phyloP scores from a whole-genome alignment of 1,140 invertebrate species.

The Aphaenogaster floridana region DNA sequence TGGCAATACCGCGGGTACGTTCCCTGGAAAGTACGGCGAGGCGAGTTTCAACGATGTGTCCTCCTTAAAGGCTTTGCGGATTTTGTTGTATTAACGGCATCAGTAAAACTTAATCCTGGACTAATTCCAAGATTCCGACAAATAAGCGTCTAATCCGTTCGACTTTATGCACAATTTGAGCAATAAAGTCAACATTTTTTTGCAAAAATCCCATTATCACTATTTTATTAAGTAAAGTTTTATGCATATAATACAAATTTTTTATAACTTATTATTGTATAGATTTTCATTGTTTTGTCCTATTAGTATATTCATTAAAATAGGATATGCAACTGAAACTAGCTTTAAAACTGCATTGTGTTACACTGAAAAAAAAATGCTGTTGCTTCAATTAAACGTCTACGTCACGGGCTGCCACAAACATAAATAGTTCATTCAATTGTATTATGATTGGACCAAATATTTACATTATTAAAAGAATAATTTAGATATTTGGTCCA shows the following conservation, averaged over 20 bases:
- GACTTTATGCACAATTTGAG: constrained; percentile 9
- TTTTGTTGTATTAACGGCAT: constrained; percentile 37
- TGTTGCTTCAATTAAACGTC: no score
- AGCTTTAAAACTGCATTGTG: no score
- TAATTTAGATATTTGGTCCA: no score
- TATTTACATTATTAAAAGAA: no score
- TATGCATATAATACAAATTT: neutral
- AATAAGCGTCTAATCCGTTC: constrained; percentile 25
- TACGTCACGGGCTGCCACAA: no score
- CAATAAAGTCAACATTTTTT: neutral
- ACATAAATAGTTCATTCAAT: no score
- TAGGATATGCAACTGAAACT: neutral
- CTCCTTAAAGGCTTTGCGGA: constrained; percentile 40
- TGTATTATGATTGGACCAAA: no score
- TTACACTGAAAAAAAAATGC: no score
- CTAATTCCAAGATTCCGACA: constrained; percentile 32
- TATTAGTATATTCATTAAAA: neutral
- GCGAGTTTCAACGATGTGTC: constrained; percentile 19
- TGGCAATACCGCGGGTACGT: constrained; percentile 1
- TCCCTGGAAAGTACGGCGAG: neutral
- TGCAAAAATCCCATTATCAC: neutral
- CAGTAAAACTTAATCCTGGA: constrained; percentile 18
- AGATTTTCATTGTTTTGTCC: neutral
- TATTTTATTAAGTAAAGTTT: neutral
- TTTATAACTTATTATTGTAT: neutral